Evolutionary conservation across 2,797 vertebrate genomes (phyloP), one percentile per base, ranked within the genome.

Genomic region (Pelochelys cantorii): DNA sequence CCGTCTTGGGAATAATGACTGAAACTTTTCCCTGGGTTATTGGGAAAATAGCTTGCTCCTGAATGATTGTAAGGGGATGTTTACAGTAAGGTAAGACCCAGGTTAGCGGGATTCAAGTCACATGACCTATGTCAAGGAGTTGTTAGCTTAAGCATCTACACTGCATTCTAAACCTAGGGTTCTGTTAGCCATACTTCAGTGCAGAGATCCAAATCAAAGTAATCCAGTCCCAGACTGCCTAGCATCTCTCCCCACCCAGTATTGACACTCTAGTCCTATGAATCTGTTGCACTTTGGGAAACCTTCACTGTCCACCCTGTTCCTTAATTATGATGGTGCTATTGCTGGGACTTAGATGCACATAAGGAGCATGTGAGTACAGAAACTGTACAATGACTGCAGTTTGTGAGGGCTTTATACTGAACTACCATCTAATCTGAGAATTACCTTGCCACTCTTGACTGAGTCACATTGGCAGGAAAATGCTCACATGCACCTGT

Each of bases 1-100:
- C 55, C 91, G 48, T 84, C 92, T 84, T 91, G 57, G 1, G 87
- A 93, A 81, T 60, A 15, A 85, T 90, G 90, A 88, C 18, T 7
- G 42, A 87, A 84, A 92, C 52, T 4, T 15, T 42, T 83, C 34
- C 81, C 25, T 13, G 77, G 78, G 74, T 8, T 74, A 81, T 93
- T 92, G 4, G 88, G 52, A 79, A 37, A 89, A 87, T 14, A 80
- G 71, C 90, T 87, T 87, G 68, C 11, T 22, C 18, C 20, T 37
- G 23, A 55, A 62, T n/a, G 57, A 91, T 93, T 89, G 4, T 80
- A 95, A 94, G 22, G 80, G 82, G 22, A 6, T 37, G 34, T 71
- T n/a, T 37, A 37, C 10, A 23, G 20, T 22, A 71, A 37, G 22
- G 18, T 71, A 34, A 71, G 34, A 11, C 5, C 34, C 34, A 37